Conservation (phyloP, 30 jellyfish, hydroid and myxozoan genomes). For the Cassiopea andromeda region DNA sequence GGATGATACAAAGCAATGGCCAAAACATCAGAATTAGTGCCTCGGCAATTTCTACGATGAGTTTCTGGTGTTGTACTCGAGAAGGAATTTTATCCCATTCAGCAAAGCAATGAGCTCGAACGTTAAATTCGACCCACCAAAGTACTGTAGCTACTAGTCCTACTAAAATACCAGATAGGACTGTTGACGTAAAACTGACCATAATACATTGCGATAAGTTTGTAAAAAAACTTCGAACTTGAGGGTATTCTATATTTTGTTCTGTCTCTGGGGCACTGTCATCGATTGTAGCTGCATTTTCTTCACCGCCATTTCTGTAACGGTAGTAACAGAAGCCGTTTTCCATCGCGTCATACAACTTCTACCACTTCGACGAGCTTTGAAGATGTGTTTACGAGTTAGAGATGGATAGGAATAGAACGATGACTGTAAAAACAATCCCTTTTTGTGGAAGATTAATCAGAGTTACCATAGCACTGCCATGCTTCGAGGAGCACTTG, state of each 20-base stretch:
- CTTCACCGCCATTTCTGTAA: too few species aligned
- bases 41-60: neutral
- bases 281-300: too few species aligned
- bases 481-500: too few species aligned
- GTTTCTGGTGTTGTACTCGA: neutral
- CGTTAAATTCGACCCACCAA: neutral
- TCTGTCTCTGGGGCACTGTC: neutral
- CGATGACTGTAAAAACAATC: too few species aligned
- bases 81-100: neutral
- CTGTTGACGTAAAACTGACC: neutral
- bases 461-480: too few species aligned
- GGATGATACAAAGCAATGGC: neutral
- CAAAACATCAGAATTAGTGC: neutral
- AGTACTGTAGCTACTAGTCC: neutral
- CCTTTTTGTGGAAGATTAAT: too few species aligned
- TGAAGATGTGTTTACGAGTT: too few species aligned
- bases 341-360: too few species aligned
- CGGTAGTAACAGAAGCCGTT: too few species aligned
- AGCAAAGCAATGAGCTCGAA: neutral
- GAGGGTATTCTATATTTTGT: neutral
- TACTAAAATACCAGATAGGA: neutral
- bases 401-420: too few species aligned
- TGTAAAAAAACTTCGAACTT: neutral
- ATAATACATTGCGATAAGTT: neutral
- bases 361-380: too few species aligned